phyloP scores from a whole-genome alignment of 2,797 vertebrate genomes.

The Crenichthys baileyi region DNA sequence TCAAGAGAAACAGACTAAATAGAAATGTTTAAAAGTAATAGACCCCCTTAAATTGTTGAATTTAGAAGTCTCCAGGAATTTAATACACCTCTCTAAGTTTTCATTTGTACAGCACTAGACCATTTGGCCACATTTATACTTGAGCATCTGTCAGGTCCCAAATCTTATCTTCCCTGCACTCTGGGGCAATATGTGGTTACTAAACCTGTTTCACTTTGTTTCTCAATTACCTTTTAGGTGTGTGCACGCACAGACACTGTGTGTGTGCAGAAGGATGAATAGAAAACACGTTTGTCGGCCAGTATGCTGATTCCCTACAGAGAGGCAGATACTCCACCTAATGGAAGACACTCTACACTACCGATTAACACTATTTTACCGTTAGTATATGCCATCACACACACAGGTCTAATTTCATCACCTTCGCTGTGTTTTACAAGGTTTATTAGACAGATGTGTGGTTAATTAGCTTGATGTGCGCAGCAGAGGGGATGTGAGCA shows the following conservation, averaged over 20 bases:
- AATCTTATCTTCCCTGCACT: constrained; percentile 53
- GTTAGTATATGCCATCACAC: constrained; percentile 53
- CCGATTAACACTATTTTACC: constrained; percentile 73
- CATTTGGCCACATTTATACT: constrained; percentile 59
- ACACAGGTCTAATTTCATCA: constrained; percentile 70
- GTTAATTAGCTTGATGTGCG: constrained; percentile 73
- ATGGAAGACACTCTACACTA: constrained; percentile 69
- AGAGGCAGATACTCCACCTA: constrained; percentile 67
- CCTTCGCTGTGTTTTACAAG: constrained; percentile 69
- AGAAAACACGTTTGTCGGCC: constrained; percentile 64
- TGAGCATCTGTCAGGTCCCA: constrained; percentile 58
- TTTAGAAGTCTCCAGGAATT: constrained; percentile 48
- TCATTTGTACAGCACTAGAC: constrained; percentile 60
- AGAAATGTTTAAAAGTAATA: not conserved
- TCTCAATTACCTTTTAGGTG: constrained; percentile 24
- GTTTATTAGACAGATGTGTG: constrained; percentile 73
- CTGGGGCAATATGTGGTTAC: constrained; percentile 49
- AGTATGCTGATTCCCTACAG: constrained; percentile 72
- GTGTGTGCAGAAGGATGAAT: constrained; percentile 52
- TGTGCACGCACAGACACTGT: not conserved
- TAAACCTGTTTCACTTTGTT: constrained; percentile 27
- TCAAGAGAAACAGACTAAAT: constrained; percentile 5
- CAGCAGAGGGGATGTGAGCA: constrained; percentile 40
- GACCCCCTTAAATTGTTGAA: constrained; percentile 31
- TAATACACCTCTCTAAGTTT: constrained; percentile 52